Evolutionary conservation across 2,888 invertebrate species (phyloP), one percentile per base, ranked within the genome.

Genomic region (Tuberolachnus salignus): DNA sequence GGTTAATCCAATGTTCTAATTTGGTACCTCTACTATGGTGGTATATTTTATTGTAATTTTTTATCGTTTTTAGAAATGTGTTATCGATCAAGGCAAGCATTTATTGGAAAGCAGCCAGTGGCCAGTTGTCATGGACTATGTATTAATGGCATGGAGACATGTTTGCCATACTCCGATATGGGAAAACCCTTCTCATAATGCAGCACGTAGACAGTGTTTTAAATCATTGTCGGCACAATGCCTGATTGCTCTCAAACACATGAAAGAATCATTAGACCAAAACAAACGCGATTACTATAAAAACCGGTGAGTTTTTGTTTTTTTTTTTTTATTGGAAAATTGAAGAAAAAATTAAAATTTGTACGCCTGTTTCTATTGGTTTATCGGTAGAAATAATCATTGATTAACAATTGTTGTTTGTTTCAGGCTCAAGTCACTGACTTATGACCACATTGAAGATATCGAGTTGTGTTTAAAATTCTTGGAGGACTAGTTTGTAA

Each of bases 61-160:
- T 21, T 23, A 42, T 57, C 81, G 81, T 83, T 81, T 83, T 53
- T 82, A 88, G 88, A 87, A 86, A 84, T 84, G 87, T 80, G 85
- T 93, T 3, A 85, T 89, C 8, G 90, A 90, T 44, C 92, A 92
- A 83, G 92, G 92, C 0, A 90, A 86, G 80, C 86, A 87, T 19
- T 85, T 93, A 69, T 87, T 90, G 1, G 91, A 92, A 74, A 91
- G 92, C 3, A 90, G 91, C 80, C 90, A 92, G 82, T 94, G 93
- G 93, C 89, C 89, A 81, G 89, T 91, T 0, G 87, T 92, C 0
- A 85, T 93, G 42, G 90, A 92, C 81, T 93, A 93, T 84, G 89
- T 90, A 1, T 86, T 90, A 63, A 86, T 91, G 82, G 92, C 92
- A 6, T 93, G 92, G 92, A 87, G 87, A 61, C 90, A 91, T 82